Evolutionary conservation across 2,888 invertebrate genomes (phyloP).

Genomic region (Cephonodes hylas): DNA sequence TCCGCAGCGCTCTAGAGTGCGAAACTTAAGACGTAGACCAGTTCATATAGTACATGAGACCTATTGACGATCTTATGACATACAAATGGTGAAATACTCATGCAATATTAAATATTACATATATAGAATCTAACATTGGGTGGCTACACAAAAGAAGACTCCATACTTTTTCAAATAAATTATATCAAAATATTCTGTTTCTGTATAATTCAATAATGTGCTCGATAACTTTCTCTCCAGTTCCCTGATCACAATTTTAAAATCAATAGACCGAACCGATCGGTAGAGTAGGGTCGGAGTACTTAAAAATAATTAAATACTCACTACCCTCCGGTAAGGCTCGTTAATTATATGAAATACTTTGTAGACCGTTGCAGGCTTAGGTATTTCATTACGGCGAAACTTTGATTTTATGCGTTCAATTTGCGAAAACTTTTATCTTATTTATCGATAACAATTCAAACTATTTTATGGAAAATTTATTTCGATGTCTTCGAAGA

Average conservation of each 20-base stretch:
- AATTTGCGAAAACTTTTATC: background rate
- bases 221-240: background rate
- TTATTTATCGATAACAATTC: background rate
- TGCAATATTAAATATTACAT: no score
- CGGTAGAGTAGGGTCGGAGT: constrained; percentile 32
- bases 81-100: no score
- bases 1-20: no score
- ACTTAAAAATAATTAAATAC: constrained; percentile 63
- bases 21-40: no score
- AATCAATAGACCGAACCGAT: constrained; percentile 51
- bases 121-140: no score
- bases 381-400: constrained; percentile 36
- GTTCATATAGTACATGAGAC: no score
- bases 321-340: constrained; percentile 22
- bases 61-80: no score
- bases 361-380: constrained; percentile 44
- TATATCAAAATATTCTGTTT: background rate
- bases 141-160: no score
- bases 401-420: constrained; percentile 11
- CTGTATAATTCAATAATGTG: background rate
- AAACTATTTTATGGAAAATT: background rate
- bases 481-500: background rate
- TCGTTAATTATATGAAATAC: constrained; percentile 55
- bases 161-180: no score
- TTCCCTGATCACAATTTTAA: constrained; percentile 23